Evolutionary conservation across 2,888 invertebrate species (phyloP), one percentile per base, ranked within the genome.

Genomic region (Syritta pipiens): DNA sequence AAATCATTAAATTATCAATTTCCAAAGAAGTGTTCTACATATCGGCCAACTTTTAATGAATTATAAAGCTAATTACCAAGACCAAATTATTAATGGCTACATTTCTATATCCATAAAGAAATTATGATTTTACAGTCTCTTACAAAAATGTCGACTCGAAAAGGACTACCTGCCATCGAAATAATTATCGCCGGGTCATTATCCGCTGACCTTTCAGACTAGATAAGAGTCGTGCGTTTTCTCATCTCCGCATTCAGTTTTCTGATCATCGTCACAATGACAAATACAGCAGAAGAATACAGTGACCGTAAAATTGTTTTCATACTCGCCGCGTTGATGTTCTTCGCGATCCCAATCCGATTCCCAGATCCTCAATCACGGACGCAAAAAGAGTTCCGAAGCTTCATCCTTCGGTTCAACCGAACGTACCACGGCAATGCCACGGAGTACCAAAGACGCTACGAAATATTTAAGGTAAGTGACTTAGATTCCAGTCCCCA

Each of bases 341-440:
- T 79, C 37, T 60, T 79, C 20, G 79, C 72, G 1, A 44, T 79
- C 22, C 79, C 79, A n/a, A 62, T 79, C 3, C 53, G 49, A 10
- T 37, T 35, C 12, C 35, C 65, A 3, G 44, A 28, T 10, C 69
- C 72, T 2, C 57, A 74, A 44, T 37, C 72, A 6, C 65, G 22
- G n/a, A 59, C 26, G 9, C 72, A 65, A 20, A 57, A 28, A 22
- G 65, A 57, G 12, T 74, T 74, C 12, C 22, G 20, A 14, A 44
- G 49, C n/a, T 74, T 74, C 35, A 74, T 65, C 20, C 6, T 10
- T 12, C 44, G 12, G 7, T 65, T 63, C 57, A 74, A 74, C 55
- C 26, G 49, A 20, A 65, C 72, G 1, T 65, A 65, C 51, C 14
- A 59, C 37, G 59, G 65, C 0, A 74, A 65, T n/a, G 5, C 37